These are phyloP conservation scores for Spialia ferax DNA, from an alignment of 2,888 invertebrate genomes.

Conservation along the genomic window DNA sequence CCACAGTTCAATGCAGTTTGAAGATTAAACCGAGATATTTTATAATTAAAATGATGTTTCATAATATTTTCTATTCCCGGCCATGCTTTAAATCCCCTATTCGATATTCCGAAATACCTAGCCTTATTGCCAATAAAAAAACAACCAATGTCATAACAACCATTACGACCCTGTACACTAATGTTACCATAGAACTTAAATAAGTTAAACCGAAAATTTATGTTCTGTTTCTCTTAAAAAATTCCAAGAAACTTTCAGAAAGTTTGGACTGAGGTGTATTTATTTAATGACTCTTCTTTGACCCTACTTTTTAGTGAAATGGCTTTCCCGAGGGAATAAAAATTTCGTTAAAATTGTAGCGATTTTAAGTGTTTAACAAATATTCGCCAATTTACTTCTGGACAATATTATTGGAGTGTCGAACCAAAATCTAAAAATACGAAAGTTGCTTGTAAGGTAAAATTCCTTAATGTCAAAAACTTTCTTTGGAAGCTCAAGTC, in stretches of 20 bases:
- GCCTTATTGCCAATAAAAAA: too few species aligned
- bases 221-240: constrained; percentile 50
- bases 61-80: too few species aligned
- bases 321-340: constrained; percentile 19
- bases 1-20: too few species aligned
- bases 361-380: constrained; percentile 21
- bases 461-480: constrained; percentile 10
- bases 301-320: constrained; percentile 39
- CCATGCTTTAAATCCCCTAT: too few species aligned
- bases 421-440: not conserved
- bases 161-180: too few species aligned
- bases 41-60: too few species aligned
- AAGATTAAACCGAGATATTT: too few species aligned
- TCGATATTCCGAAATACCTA: too few species aligned
- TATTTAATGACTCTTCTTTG: constrained; percentile 64
- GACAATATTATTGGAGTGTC: not conserved
- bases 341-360: constrained; percentile 24
- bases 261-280: constrained; percentile 60
- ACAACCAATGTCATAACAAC: too few species aligned
- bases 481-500: constrained; percentile 26
- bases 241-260: constrained; percentile 54
- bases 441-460: not conserved
- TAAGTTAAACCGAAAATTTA: constrained; percentile 48
- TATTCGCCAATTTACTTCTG: not conserved
- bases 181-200: not conserved